These are phyloP conservation scores for Helobdella robusta DNA, from an alignment of 2,888 invertebrate species.

Conservation along the genomic window DNA sequence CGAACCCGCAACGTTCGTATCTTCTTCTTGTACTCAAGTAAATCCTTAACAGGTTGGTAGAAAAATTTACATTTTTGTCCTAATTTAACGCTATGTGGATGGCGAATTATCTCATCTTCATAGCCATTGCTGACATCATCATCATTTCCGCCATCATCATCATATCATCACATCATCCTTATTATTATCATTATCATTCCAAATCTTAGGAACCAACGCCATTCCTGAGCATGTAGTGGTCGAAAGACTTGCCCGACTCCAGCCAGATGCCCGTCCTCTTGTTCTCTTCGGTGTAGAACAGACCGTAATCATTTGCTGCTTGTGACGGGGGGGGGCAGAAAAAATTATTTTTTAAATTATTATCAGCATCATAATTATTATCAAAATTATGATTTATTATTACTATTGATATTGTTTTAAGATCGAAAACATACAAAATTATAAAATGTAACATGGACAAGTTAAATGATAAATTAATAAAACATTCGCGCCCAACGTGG, in stretches of 20 bases:
- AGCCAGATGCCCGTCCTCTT: slow-evolving; percentile 86
- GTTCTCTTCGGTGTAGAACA: slow-evolving; percentile 92
- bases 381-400: no score
- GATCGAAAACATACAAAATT: no score
- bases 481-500: no score
- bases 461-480: no score
- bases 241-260: slow-evolving; percentile 83
- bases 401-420: no score
- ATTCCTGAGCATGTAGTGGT: slow-evolving; percentile 88
- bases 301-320: slow-evolving; percentile 91
- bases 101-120: background rate
- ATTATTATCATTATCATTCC: background rate
- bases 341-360: no score
- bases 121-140: background rate
- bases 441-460: no score
- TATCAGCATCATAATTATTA: no score
- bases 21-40: slow-evolving; percentile 87
- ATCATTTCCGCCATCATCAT: background rate
- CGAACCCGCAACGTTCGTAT: slow-evolving; percentile 79
- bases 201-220: slow-evolving; percentile 54
- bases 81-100: no score
- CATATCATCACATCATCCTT: background rate
- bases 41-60: slow-evolving; percentile 56
- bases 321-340: no score
- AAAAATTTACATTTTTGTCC: background rate